Base-by-base conservation (phyloP, 2,888 invertebrate genomes). In the Acronicta alni region DNA sequence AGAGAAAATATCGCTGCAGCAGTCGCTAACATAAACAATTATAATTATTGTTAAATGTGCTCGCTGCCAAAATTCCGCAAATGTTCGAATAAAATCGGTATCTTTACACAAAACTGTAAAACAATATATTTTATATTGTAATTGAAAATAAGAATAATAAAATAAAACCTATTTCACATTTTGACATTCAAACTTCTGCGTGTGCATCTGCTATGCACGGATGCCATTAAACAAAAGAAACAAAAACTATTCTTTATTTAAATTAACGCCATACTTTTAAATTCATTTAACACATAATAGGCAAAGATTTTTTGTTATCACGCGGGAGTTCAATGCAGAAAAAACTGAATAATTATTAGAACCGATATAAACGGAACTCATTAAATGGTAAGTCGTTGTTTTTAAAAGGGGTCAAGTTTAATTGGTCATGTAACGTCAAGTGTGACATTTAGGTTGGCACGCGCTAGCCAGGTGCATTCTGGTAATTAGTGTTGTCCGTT, bases 401-500 rank as follows among this genome's bases (percentile, higher is more conserved):
- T 62, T 49, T 59, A 64, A 67, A 66, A 69, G 51, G 70, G 73
- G 75, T 75, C 58, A 70, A 74, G 60, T 65, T 65, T 79, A 69
- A 75, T 75, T 62, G 66, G 64, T 52, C 65, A 38, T 72, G 59
- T 86, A 88, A 89, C 87, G 87, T 84, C 81, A 79, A 82, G 72
- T 79, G 81, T 89, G 89, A 85, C 89, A 88, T 89, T 89, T 86
- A 78, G 66, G 58, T 52, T 57, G 82, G 85, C 87, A 83, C 86
- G 87, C 82, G 86, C 80, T 57, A 30, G 79, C 86, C 89, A 89
- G 89, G 89, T 89, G 90, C 81, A 81, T 66, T 58, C 37, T 54
- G 58, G 60, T 83, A 83, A 82, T 85, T 84, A 79, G 76, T 65
- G 72, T 49, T 70, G 72, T 47, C 66, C 64, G 75, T 72, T 72